A percentile compares a stretch with the other conserved stretches of the same genome.
Conservation (phyloP, 1,140 invertebrate species). For the Procambarus clarkii region DNA sequence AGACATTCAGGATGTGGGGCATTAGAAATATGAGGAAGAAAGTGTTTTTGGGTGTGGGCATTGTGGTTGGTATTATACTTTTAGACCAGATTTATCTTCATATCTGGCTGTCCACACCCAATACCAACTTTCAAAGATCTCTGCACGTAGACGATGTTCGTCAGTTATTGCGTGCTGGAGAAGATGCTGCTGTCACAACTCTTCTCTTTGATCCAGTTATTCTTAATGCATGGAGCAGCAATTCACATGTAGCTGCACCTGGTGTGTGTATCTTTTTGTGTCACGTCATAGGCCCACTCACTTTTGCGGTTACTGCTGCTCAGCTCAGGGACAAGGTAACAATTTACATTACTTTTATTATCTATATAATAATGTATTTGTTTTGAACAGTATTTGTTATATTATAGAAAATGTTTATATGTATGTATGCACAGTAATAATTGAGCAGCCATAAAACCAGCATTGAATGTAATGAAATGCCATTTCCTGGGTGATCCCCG, state of each 20-base stretch:
- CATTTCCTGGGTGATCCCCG: too few species aligned
- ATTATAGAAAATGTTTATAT: neutral
- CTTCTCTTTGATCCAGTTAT: slow-evolving; percentile 64
- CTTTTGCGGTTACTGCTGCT: slow-evolving; percentile 52
- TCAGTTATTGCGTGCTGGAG: slow-evolving; percentile 45
- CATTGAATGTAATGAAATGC: too few species aligned
- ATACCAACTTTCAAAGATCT: slow-evolving; percentile 49
- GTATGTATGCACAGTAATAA: too few species aligned
- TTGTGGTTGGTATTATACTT: slow-evolving; percentile 44
- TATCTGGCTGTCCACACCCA: slow-evolving; percentile 41
- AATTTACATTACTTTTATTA: neutral
- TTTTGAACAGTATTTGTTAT: neutral
- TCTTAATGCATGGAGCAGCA: slow-evolving; percentile 55
- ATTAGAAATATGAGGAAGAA: slow-evolving; percentile 45
- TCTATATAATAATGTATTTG: neutral
- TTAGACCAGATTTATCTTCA: slow-evolving; percentile 58
- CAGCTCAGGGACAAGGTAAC: slow-evolving; percentile 64
- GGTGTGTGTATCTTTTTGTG: slow-evolving; percentile 67
- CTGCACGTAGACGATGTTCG: slow-evolving; percentile 64
- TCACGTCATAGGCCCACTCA: slow-evolving; percentile 61
- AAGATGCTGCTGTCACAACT: slow-evolving; percentile 43
- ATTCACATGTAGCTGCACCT: slow-evolving; percentile 36
- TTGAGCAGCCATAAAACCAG: too few species aligned
- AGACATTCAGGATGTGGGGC: slow-evolving; percentile 27
- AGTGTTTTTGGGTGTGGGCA: slow-evolving; percentile 23